Evolutionary conservation across 2,113 vertebrate genomes (phyloP), one percentile per base, ranked within the genome.

Genomic region (Potamarius usumacintae): DNA sequence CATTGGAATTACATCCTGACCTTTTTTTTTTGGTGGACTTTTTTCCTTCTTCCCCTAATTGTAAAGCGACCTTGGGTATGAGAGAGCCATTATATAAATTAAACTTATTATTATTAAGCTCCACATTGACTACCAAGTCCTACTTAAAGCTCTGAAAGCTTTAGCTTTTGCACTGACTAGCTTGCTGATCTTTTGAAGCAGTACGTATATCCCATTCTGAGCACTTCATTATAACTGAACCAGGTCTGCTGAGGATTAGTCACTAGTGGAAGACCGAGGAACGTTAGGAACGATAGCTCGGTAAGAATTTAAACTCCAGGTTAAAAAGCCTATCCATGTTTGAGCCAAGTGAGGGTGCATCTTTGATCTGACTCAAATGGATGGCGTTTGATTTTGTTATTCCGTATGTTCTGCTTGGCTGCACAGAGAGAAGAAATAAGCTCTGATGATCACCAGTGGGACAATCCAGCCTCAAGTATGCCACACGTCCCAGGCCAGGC

Each of bases 331-430:
- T 4, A 42, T 42, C 42, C 42, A 18, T 30, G 12, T 77, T n/a
- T 25, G 5, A 1, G 20, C 74, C 42, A 76, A 52, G 72, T 22
- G 8, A 10, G 8, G 69, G 27, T n/a, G 48, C 2, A 2, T 27
- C 67, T 42, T 25, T 58, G 57, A 42, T 83, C 62, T 89, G 52
- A 20, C 27, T 60, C 48, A 83, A 48, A 79, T 71, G n/a, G 71
- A 83, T 67, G 34, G 53, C 57, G 84, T 50, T 78, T 53, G 18
- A 58, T 50, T 74, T 53, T 77, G 22, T 79, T 25, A 25, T 50
- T 53, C 69, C 63, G 25, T 72, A 53, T 12, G 11, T 86, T 86
- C 86, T 79, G 62, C 11, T 62, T 86, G 50, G 85, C 50, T 42
- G 42, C 22, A 12, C n/a, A 14, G 42, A 42, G 42, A 42, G 42